Base-by-base conservation (phyloP, 2,888 invertebrate species). In the Idaea biselata region DNA sequence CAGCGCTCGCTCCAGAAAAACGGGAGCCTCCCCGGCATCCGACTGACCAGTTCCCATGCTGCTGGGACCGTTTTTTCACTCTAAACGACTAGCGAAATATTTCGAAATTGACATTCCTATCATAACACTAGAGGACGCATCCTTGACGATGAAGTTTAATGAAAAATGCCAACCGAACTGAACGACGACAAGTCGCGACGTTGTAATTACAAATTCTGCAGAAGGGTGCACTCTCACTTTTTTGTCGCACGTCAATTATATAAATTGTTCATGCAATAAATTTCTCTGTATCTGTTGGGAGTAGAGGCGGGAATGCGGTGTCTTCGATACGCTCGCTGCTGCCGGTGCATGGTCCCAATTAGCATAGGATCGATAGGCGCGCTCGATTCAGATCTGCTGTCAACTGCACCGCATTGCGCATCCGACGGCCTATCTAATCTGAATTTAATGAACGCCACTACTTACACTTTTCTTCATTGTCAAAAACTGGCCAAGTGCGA, bases 191-290 rank as follows among this genome's bases (percentile, higher is more conserved):
- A 72, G 65, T 80, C 76, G 80, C 82, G 82, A 85, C 80, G 84
- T 78, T 77, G 78, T 89, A 91, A 90, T 91, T 89, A 87, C 86
- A 75, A 78, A 86, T 87, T 88, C 85, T 84, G 82, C 82, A 77
- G 82, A 74, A 79, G 87, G 88, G 88, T 85, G 86, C 83, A 87
- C 87, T 88, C 81, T 88, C 84, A 85, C 86, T 88, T 91, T 90
- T 91, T 91, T 90, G 89, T 86, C 83, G 84, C 86, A 82, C 83
- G 91, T 91, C 91, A 91, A 91, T 92, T 93, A 91, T 91, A 90
- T 90, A 90, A 89, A 91, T 90, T 88, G 89, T 88, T 87, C 83
- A 87, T 88, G 91, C 88, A 91, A 92, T 92, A 91, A 93, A 91
- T 92, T 91, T 90, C 71, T 80, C 87, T 89, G 90, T 91, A 92